A percentile compares a stretch with the other conserved stretches of the same genome.
phyloP scores from a whole-genome alignment of 2,888 invertebrate species.

The Microplitis manilae region DNA sequence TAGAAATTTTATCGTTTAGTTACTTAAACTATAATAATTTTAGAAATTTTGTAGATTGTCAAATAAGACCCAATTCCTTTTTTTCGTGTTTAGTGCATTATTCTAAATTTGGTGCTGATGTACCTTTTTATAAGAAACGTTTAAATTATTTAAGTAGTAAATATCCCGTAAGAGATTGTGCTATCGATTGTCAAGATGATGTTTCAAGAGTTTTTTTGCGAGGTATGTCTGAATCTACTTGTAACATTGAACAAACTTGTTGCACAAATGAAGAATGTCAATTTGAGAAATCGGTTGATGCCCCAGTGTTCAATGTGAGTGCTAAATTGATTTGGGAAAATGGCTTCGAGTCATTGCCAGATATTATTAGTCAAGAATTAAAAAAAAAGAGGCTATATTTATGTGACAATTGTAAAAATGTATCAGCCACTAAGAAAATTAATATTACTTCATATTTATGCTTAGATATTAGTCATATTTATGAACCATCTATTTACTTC shows the following conservation, averaged over 20 bases:
- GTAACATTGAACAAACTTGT: slow-evolving; percentile 1
- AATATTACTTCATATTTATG: slow-evolving; percentile 8
- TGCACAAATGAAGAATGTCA: background rate
- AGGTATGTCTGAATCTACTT: background rate
- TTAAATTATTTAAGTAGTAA: background rate
- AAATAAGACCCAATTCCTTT: background rate
- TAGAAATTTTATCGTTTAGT: background rate
- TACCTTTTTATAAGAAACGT: background rate
- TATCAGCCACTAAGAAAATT: slow-evolving; percentile 6
- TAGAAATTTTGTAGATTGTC: background rate
- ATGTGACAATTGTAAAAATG: background rate
- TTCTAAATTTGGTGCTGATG: background rate
- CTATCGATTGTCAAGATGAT: background rate
- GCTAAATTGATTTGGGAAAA: background rate
- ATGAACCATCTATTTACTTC: background rate
- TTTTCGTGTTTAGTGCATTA: background rate
- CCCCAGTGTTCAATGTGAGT: background rate
- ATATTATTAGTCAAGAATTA: background rate
- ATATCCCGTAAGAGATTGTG: background rate
- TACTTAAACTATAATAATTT: background rate
- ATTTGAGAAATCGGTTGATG: background rate
- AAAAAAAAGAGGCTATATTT: background rate
- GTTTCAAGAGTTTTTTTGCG: slow-evolving; percentile 6
- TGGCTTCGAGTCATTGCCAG: background rate
- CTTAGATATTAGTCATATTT: background rate